Percentiles rank a stretch among this genome's conserved stretches.
Evolutionary conservation across 2,113 vertebrate species (phyloP).

Genomic region (Dolichallabes microphthalmus): DNA sequence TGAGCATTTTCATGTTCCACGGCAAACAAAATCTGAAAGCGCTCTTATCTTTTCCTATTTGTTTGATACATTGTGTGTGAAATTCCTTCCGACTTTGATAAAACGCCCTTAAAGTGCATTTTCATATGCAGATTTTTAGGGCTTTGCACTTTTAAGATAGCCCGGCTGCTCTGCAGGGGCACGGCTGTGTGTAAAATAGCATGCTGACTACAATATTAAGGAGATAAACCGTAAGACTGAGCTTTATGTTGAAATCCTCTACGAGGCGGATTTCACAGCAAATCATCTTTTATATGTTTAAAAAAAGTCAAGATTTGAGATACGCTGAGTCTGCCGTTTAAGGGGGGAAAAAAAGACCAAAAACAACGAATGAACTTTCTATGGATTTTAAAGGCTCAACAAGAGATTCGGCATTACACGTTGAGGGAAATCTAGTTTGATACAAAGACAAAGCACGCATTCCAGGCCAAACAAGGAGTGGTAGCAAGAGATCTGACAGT

Average conservation of each 20-base stretch:
- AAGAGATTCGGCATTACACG: not conserved
- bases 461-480: constrained; percentile 4
- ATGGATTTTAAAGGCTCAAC: constrained; percentile 10
- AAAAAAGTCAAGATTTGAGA: constrained; percentile 22
- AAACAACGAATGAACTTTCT: not conserved
- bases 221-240: constrained; percentile 39
- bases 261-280: constrained; percentile 20
- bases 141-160: constrained; percentile 54
- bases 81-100: constrained; percentile 56
- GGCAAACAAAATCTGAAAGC: constrained; percentile 47
- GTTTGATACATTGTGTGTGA: constrained; percentile 56
- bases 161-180: constrained; percentile 33
- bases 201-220: constrained; percentile 42
- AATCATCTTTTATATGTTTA: constrained; percentile 34
- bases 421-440: constrained; percentile 5
- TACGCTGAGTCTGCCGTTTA: constrained; percentile 12
- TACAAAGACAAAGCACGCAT: constrained; percentile 20
- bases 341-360: not conserved
- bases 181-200: constrained; percentile 35
- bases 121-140: constrained; percentile 51
- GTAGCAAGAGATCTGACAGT: constrained; percentile 11
- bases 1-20: constrained; percentile 54
- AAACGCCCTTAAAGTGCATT: constrained; percentile 54
- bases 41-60: constrained; percentile 55
- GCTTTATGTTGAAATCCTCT: constrained; percentile 29